Conservation (phyloP, 1,140 invertebrate species). For the Rhynchophorus ferrugineus region DNA sequence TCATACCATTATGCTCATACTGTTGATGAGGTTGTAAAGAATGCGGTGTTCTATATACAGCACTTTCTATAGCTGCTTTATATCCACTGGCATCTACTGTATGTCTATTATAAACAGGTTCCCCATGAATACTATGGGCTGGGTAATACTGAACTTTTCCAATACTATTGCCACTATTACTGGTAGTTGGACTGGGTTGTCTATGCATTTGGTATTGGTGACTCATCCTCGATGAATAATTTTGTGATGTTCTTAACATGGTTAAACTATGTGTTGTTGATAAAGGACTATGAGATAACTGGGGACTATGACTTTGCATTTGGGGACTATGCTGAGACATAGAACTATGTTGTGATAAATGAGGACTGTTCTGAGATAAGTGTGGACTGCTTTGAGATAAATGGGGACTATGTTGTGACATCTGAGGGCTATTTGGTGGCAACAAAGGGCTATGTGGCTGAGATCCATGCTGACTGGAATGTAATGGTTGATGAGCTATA, state of each 20-base stretch:
- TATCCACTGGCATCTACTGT: conserved; percentile 19
- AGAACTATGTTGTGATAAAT: conserved; percentile 19
- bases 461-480: conserved; percentile 4
- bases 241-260: conserved; percentile 8
- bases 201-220: conserved; percentile 16
- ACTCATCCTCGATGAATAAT: conserved; percentile 5
- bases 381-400: conserved; percentile 12
- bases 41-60: conserved; percentile 27
- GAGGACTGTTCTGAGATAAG: conserved; percentile 14
- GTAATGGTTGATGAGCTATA: conserved; percentile 11
- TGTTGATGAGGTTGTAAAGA: conserved; percentile 40
- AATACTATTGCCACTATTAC: conserved; percentile 5
- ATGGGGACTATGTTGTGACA: conserved; percentile 18
- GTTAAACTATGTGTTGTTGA: conserved; percentile 6
- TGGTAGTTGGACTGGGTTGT: conserved; percentile 30
- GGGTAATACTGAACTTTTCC: conserved; percentile 23
- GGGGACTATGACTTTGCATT: conserved; percentile 15
- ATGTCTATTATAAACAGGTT: conserved; percentile 24
- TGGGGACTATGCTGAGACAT: conserved; percentile 22
- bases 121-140: conserved; percentile 20
- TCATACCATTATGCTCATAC: conserved; percentile 37
- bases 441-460: conserved; percentile 9
- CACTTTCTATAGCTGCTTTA: conserved; percentile 21
- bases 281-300: conserved; percentile 15
- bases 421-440: conserved; percentile 17